These are phyloP conservation scores for Nymphicus hollandicus DNA, from an alignment of 2,113 vertebrate species.

Conservation along the genomic window DNA sequence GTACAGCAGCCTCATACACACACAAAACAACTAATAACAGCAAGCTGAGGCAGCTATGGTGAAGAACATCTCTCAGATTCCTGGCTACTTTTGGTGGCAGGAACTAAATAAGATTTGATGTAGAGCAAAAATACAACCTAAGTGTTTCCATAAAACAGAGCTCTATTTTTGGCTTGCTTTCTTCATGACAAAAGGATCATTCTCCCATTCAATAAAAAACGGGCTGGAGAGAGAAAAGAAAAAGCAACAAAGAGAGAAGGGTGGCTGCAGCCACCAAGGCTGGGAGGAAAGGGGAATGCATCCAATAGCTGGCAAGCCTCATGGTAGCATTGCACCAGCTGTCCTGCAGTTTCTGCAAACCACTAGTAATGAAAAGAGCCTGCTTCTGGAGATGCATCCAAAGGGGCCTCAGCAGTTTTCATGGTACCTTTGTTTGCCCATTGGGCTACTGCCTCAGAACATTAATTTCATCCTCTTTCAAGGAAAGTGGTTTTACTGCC, in stretches of 20 bases:
- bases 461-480: not conserved
- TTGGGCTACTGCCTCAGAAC: not conserved
- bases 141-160: not conserved
- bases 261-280: rapidly evolving
- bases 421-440: not conserved
- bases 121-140: not conserved
- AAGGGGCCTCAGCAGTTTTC: not conserved
- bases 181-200: not conserved
- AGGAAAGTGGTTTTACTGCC: not conserved
- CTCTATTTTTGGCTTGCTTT: not conserved
- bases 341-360: not conserved
- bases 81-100: not conserved
- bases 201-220: not conserved
- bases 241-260: not conserved
- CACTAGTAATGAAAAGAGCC: not conserved
- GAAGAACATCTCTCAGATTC: not conserved
- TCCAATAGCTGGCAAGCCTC: not conserved
- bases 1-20: not conserved
- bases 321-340: not conserved
- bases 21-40: not conserved
- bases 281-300: not conserved
- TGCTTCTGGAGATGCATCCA: rapidly evolving
- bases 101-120: not conserved
- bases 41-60: not conserved
- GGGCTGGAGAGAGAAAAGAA: not conserved